These are phyloP conservation scores for Macrophya alboannulata DNA, from an alignment of 2,888 invertebrate species.

Conservation along the genomic window DNA sequence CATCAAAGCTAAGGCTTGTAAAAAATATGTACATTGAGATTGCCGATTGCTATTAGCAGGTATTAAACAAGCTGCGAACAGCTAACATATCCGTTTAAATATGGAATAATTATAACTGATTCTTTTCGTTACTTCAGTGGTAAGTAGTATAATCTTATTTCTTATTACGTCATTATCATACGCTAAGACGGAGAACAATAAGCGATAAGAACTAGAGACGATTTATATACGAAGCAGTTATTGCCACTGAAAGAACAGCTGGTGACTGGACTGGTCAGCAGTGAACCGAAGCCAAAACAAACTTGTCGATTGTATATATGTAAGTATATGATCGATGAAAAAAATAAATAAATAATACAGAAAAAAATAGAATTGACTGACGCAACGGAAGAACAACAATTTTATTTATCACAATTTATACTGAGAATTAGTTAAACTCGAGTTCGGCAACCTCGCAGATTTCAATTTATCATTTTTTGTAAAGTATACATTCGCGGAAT, in stretches of 20 bases:
- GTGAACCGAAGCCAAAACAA: conserved; percentile 36
- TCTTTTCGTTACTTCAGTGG: not conserved
- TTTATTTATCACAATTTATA: not conserved
- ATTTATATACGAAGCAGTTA: conserved; percentile 14
- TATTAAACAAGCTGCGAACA: too few species aligned
- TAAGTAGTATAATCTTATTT: not conserved
- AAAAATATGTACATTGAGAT: not conserved
- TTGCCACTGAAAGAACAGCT: conserved; percentile 11
- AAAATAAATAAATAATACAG: not conserved
- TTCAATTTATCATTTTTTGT: not conserved
- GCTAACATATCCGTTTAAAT: not conserved
- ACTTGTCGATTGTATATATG: conserved; percentile 6
- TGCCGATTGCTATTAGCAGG: too few species aligned
- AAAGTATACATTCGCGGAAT: not conserved
- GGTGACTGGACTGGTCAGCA: not conserved
- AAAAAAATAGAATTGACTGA: not conserved
- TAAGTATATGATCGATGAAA: not conserved
- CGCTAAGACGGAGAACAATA: not conserved
- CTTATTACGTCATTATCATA: conserved; percentile 15
- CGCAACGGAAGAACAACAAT: not conserved
- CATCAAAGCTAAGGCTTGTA: not conserved
- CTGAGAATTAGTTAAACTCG: not conserved
- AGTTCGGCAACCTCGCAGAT: not conserved
- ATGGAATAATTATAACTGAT: not conserved
- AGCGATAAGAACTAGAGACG: conserved; percentile 14